Percentiles rank a stretch among this genome's conserved stretches.
Conservation (phyloP, 2,797 vertebrate genomes). For the Heliangelus exortis region DNA sequence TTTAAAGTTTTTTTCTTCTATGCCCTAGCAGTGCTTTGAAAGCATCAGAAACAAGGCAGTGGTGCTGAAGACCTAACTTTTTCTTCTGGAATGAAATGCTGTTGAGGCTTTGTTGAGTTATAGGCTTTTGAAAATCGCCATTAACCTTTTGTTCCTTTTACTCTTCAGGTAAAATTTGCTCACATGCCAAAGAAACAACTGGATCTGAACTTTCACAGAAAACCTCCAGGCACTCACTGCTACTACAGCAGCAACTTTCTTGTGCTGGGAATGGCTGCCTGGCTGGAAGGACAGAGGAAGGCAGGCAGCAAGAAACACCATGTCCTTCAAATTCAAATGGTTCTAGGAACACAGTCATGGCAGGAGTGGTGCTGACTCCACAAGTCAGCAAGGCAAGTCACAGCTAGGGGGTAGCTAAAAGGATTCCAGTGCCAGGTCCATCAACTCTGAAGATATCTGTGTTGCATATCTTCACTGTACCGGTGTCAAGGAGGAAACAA, state of each 20-base stretch:
- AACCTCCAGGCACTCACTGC: not conserved
- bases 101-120: not conserved
- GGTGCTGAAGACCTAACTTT: not conserved
- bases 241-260: not conserved
- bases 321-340: not conserved
- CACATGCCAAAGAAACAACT: slow-evolving; percentile 29
- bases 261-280: not conserved
- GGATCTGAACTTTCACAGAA: not conserved
- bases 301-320: not conserved
- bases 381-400: not conserved
- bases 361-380: not conserved
- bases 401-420: not conserved
- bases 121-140: not conserved
- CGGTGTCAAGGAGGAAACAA: not conserved
- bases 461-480: not conserved
- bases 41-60: not conserved
- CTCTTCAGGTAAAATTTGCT: slow-evolving; percentile 34
- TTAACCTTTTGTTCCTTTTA: slow-evolving; percentile 44
- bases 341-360: not conserved
- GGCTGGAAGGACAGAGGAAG: not conserved
- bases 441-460: not conserved
- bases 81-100: not conserved
- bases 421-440: not conserved
- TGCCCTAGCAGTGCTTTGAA: not conserved
- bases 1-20: not conserved